Evolutionary conservation across 2,797 vertebrate species (phyloP), one percentile per base, ranked within the genome.

Genomic region (Malacoctenus gilli): DNA sequence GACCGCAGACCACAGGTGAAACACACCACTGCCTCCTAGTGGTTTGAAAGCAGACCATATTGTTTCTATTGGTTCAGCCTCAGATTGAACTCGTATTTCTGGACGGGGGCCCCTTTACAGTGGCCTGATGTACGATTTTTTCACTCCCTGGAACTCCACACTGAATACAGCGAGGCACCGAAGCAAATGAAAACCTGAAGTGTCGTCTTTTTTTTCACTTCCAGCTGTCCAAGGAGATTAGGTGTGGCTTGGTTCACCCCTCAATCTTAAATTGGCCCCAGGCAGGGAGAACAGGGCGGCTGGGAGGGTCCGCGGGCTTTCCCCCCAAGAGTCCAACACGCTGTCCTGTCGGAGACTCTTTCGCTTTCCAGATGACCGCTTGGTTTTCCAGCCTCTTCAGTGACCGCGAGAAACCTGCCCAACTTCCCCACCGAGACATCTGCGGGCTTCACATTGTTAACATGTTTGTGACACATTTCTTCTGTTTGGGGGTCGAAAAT

Each of bases 21-120:
- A 74, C 35, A 25, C 76, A 63, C 41, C 69, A 59, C 77, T 70
- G 85, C 79, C 82, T 46, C 80, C 85, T 8, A 47, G 82, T 80
- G 85, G 83, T 49, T 10, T 7, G 21, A 52, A 40, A 2, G 0
- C 0, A 41, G n/a, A 49, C 28, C 25, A 44, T 19, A 18, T 3
- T 10, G 0, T 11, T 23, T 14, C 1, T 12, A n/a, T 43, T 35
- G 49, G 25, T 28, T 72, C 46, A 59, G 31, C n/a, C 13, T 18
- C 40, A 35, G 56, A 19, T 35, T n/a, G 25, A 38, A 19, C 19
- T 12, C 51, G 16, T 39, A 49, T 16, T 28, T 34, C 15, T 47
- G 15, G 10, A 1, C 9, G 2, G 49, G n/a, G 41, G 5, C 34
- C 59, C 55, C 31, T 30, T 38, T 51, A 34, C 5, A 3, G 30